phyloP scores from a whole-genome alignment of 2,888 invertebrate genomes.

The Caenorhabditis sp. region DNA sequence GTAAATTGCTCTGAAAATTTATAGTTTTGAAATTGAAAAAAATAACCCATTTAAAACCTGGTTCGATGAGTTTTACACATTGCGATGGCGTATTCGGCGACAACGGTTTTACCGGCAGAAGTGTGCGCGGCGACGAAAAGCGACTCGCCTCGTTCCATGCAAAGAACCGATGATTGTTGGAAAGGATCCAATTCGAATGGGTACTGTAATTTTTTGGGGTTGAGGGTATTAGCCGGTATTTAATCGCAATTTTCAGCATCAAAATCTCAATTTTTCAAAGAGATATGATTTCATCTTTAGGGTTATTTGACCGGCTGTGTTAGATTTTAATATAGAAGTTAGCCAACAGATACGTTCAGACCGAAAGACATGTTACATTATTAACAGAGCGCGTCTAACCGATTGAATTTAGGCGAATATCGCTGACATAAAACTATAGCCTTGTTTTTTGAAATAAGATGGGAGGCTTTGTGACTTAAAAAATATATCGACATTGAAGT shows the following conservation, averaged over 20 bases:
- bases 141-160: conserved; percentile 86
- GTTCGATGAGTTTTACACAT: conserved; percentile 80
- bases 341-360: no score
- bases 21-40: neutral
- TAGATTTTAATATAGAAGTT: no score
- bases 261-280: neutral
- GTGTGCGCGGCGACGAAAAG: conserved; percentile 99
- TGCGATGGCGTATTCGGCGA: conserved; percentile 98
- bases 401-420: no score
- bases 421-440: no score
- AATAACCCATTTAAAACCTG: conserved; percentile 48
- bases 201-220: conserved; percentile 65
- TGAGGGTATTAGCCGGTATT: no score
- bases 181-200: conserved; percentile 94
- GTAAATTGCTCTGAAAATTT: conserved; percentile 77
- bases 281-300: neutral
- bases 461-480: no score
- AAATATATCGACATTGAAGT: no score
- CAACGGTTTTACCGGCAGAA: conserved; percentile 94
- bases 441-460: no score
- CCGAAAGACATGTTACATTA: no score
- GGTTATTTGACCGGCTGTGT: no score
- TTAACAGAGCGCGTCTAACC: no score
- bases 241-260: neutral
- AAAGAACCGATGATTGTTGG: conserved; percentile 93